Base-by-base conservation (phyloP, 2,797 vertebrate species). In the Phoeniculus purpureus region DNA sequence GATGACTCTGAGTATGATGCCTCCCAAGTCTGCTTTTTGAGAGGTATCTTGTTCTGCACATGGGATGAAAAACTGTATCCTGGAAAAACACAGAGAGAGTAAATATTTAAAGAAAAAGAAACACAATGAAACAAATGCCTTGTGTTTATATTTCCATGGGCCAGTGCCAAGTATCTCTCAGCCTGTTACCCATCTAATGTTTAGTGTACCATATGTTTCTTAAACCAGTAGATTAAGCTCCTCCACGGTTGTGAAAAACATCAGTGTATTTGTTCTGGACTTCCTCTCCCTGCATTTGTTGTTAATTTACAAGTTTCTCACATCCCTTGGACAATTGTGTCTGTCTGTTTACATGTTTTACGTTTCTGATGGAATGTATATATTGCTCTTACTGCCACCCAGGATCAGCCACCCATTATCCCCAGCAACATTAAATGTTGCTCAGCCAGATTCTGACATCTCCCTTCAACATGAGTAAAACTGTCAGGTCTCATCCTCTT, bases 81-180 rank as follows among this genome's bases (percentile, higher is more conserved):
- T 95, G 87, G 91, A 95, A 97, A 97, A 97, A 94, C 37, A 92
- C 73, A 93, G 65, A 95, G 65, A 95, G 96, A 92, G 92, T 96
- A 97, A 97, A 97, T 97, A 97, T 97, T 97, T 97, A 95, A 96
- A 95, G 87, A 85, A 93, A 89, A 94, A 96, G 91, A 94, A 92
- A 87, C 93, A 96, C 55, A 92, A 91, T 90, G 85, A 96, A 95
- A 93, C 84, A 96, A 97, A 94, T 94, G 91, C 59, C 77, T 95
- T 70, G 80, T 85, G 56, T 96, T 97, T 96, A 84, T 94, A 93
- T 97, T 97, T 97, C 95, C 79, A 60, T 79, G 94, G 92, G 92
- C 64, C 58, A 61, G 61, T 60, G 96, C 97, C 96, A 97, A 94
- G 76, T 51, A 65, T 93, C 88, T 92, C 94, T 91, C 87, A 58